These are phyloP conservation scores for Harlomillsia oculata DNA, from an alignment of 1,140 invertebrate genomes.

Conservation along the genomic window DNA sequence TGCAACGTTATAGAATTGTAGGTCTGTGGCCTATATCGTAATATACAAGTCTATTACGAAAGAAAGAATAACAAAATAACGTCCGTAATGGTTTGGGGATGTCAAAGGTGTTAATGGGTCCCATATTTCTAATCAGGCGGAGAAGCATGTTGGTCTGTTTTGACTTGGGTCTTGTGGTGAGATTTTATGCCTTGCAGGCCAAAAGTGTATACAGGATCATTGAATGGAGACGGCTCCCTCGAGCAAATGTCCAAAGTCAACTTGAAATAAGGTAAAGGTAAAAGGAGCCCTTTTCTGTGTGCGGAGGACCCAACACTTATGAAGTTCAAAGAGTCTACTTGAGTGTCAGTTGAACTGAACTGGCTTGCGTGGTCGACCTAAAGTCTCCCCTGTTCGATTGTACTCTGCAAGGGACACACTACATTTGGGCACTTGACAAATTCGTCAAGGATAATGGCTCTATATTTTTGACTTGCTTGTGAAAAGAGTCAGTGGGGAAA, in stretches of 20 bases:
- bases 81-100: constrained; percentile 9
- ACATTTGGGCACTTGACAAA: constrained; percentile 27
- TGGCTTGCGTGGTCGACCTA: too few relatives aligned
- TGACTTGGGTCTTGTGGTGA: constrained; percentile 17
- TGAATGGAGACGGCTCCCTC: too few relatives aligned
- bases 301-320: too few relatives aligned
- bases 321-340: too few relatives aligned
- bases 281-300: too few relatives aligned
- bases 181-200: background rate
- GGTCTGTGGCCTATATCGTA: too few relatives aligned
- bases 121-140: constrained; percentile 5
- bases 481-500: constrained; percentile 15
- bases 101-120: constrained; percentile 26
- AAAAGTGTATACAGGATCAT: background rate
- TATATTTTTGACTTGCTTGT: constrained; percentile 18
- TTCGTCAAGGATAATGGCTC: constrained; percentile 32
- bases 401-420: constrained; percentile 5
- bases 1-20: too few relatives aligned
- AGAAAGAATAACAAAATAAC: background rate
- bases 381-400: too few relatives aligned
- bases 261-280: too few relatives aligned
- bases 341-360: too few relatives aligned
- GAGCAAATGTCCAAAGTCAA: background rate
- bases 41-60: too few relatives aligned
- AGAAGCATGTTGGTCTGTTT: background rate